phyloP scores from a whole-genome alignment of 2,888 invertebrate species.

The Sinhomidia bicolor region DNA sequence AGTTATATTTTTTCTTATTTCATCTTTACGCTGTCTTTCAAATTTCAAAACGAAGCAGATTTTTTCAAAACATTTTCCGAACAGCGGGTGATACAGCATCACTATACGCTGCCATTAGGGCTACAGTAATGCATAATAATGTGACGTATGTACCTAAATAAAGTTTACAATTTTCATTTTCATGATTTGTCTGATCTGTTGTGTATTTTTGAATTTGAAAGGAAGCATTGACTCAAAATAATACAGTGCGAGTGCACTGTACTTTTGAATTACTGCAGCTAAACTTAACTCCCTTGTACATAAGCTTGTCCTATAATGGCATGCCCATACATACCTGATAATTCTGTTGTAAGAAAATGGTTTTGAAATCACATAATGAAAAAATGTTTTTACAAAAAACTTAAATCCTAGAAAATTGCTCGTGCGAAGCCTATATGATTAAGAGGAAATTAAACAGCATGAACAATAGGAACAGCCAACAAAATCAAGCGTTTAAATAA shows the following conservation, averaged over 20 bases:
- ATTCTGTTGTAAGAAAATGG: not conserved
- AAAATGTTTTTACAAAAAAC: not conserved
- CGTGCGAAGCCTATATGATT: slow-evolving; percentile 56
- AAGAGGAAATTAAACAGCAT: slow-evolving; percentile 39
- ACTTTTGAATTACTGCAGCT: slow-evolving; percentile 37
- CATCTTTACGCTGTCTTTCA: not conserved
- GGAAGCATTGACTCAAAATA: not conserved
- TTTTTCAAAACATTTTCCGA: slow-evolving; percentile 45
- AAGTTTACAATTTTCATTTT: not conserved
- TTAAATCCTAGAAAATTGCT: slow-evolving; percentile 50
- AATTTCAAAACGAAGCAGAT: slow-evolving; percentile 29
- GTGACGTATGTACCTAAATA: not conserved
- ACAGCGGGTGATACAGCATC: slow-evolving; percentile 59
- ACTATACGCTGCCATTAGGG: not conserved
- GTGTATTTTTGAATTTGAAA: not conserved
- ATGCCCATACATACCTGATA: not conserved
- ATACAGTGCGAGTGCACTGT: not conserved
- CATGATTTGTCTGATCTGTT: not conserved
- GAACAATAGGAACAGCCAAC: not conserved
- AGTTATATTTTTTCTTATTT: not conserved
- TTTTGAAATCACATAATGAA: slow-evolving; percentile 32
- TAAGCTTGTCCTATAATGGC: not conserved
- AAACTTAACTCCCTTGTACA: not conserved
- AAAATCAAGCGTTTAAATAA: slow-evolving; percentile 53
- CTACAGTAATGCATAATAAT: not conserved